Percentiles rank a stretch among this genome's conserved stretches.
phyloP scores from a whole-genome alignment of 2,797 vertebrate species.

The Bovichtus diacanthus region DNA sequence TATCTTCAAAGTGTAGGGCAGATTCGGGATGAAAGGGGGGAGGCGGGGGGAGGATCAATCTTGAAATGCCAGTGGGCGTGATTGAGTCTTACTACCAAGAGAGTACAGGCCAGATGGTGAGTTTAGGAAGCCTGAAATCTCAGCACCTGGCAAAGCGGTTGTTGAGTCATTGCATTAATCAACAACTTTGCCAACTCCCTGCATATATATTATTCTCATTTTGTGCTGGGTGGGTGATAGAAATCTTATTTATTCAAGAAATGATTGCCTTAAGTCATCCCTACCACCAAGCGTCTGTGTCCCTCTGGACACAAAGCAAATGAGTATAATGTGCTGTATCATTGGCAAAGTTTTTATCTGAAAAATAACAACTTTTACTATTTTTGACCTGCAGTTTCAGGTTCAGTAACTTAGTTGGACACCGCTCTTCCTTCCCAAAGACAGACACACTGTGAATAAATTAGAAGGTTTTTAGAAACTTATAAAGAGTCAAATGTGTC shows the following conservation, averaged over 20 bases:
- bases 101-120: constrained; percentile 72
- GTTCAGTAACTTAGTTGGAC: constrained; percentile 12
- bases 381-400: constrained; percentile 23
- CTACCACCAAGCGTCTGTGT: constrained; percentile 7
- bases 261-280: constrained; percentile 50
- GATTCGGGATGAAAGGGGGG: constrained; percentile 13
- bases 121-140: constrained; percentile 71
- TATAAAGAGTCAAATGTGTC: constrained; percentile 36
- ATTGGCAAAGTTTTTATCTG: constrained; percentile 5
- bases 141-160: constrained; percentile 75
- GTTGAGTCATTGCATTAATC: constrained; percentile 74
- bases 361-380: neutral
- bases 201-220: constrained; percentile 61
- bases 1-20: constrained; percentile 37
- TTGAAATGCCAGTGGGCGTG: constrained; percentile 59
- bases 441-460: constrained; percentile 27
- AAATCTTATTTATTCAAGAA: constrained; percentile 59
- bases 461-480: constrained; percentile 34
- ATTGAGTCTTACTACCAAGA: constrained; percentile 66
- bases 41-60: constrained; percentile 4
- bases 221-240: neutral
- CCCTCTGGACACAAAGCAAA: constrained; percentile 36
- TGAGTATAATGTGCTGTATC: constrained; percentile 21
- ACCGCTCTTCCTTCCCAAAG: constrained; percentile 22
- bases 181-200: constrained; percentile 65